Evolutionary conservation across 1,140 invertebrate genomes (phyloP).

Genomic region (Nephila pilipes): DNA sequence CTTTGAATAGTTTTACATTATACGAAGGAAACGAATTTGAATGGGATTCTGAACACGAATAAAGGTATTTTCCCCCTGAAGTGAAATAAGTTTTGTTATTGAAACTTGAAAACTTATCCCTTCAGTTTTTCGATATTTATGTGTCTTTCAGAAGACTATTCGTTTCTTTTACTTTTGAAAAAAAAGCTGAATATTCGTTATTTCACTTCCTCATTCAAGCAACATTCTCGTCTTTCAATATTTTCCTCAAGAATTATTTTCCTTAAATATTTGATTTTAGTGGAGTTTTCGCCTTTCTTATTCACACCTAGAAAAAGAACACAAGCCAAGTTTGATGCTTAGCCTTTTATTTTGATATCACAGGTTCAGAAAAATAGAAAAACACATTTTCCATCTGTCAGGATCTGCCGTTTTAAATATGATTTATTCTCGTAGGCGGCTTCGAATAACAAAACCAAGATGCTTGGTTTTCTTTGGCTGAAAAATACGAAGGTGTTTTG

Average conservation of each 20-base stretch:
- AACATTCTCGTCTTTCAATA: neutral
- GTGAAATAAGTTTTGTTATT: neutral
- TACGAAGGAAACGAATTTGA: neutral
- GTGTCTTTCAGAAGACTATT: neutral
- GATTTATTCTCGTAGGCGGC: neutral
- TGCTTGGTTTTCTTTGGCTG: neutral
- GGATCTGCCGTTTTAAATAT: neutral
- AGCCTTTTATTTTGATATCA: neutral
- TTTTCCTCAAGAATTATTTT: neutral
- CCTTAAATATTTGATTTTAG: neutral
- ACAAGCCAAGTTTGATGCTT: neutral
- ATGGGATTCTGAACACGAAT: neutral
- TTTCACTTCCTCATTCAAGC: neutral
- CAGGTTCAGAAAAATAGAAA: neutral
- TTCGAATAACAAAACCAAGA: neutral
- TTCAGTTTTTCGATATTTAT: neutral
- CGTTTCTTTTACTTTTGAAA: neutral
- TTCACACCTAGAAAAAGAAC: neutral
- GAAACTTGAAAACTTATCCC: neutral
- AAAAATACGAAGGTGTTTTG: neutral
- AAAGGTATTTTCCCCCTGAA: neutral
- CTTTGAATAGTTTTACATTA: neutral
- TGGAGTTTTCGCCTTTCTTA: neutral
- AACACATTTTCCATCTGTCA: neutral
- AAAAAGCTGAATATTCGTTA: too few species aligned